A percentile compares a stretch with the other conserved stretches of the same genome.
Evolutionary conservation across 2,797 vertebrate genomes (phyloP).

Genomic region (Sebastes nivosus): DNA sequence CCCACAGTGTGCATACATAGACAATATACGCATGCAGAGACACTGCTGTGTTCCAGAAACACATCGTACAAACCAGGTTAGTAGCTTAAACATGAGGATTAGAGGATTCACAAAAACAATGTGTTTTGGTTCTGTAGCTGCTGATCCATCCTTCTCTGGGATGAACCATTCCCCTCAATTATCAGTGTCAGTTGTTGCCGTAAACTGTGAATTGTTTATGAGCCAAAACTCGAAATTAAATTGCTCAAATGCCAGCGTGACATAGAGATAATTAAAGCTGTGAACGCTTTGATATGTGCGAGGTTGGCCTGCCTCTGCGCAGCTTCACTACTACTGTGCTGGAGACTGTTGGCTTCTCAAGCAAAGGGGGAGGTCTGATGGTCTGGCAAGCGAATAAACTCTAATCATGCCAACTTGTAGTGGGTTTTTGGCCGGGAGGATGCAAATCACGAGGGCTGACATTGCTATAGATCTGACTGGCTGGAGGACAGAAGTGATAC

Average conservation of each 20-base stretch:
- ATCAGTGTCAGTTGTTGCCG: slow-evolving; percentile 29
- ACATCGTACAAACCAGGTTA: slow-evolving; percentile 12
- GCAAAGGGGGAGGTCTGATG: slow-evolving; percentile 24
- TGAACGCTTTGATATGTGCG: slow-evolving; percentile 48
- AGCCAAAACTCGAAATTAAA: slow-evolving; percentile 38
- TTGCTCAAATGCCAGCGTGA: slow-evolving; percentile 17
- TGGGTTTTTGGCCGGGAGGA: slow-evolving; percentile 20
- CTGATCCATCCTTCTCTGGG: slow-evolving; percentile 30
- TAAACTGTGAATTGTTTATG: slow-evolving; percentile 35
- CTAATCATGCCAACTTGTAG: slow-evolving; percentile 39
- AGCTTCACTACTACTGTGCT: slow-evolving; percentile 18
- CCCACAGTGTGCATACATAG: not conserved
- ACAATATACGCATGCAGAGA: not conserved
- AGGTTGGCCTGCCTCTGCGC: slow-evolving; percentile 8
- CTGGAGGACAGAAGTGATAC: not conserved
- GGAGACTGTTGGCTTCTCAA: slow-evolving; percentile 33
- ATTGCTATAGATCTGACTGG: not conserved
- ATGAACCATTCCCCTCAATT: slow-evolving; percentile 16
- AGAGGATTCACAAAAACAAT: slow-evolving; percentile 41
- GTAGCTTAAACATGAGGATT: slow-evolving; percentile 52
- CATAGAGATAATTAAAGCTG: slow-evolving; percentile 43
- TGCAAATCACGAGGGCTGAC: not conserved
- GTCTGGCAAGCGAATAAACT: slow-evolving; percentile 28
- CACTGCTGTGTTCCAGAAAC: not conserved
- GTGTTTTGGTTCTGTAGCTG: slow-evolving; percentile 2